A percentile compares a stretch with the other conserved stretches of the same genome.
Conservation (phyloP, 2,888 invertebrate species). For the Cantharis rustica region DNA sequence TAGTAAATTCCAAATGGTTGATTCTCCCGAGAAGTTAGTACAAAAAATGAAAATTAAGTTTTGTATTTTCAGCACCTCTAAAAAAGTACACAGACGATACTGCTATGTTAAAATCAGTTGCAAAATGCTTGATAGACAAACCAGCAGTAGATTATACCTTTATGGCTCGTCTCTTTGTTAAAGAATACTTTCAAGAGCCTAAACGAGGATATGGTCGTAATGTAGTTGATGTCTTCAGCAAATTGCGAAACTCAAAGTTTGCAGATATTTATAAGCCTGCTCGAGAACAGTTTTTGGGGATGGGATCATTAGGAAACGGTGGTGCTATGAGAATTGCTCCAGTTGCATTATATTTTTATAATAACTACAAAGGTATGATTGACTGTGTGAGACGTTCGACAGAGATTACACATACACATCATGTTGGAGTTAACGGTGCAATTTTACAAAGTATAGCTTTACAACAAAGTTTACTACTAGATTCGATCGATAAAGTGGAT, state of each 20-base stretch:
- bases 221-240: constrained; percentile 63
- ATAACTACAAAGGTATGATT: constrained; percentile 58
- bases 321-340: constrained; percentile 77
- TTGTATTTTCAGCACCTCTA: constrained; percentile 56
- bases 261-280: constrained; percentile 67
- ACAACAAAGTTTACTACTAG: constrained; percentile 58
- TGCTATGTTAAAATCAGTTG: constrained; percentile 70
- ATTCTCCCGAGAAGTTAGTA: not conserved
- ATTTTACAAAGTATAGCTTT: constrained; percentile 64
- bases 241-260: constrained; percentile 60
- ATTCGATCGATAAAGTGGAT: constrained; percentile 58
- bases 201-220: constrained; percentile 69
- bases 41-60: not conserved
- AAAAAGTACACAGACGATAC: constrained; percentile 73
- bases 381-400: constrained; percentile 59
- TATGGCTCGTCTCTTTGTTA: constrained; percentile 67
- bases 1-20: not conserved
- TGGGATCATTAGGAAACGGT: constrained; percentile 78
- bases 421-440: constrained; percentile 62
- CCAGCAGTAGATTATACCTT: constrained; percentile 62
- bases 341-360: constrained; percentile 64
- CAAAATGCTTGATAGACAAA: constrained; percentile 62
- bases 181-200: constrained; percentile 65
- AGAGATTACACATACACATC: constrained; percentile 67
- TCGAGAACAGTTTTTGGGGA: constrained; percentile 66